Percentiles rank a stretch among this genome's conserved stretches.
Evolutionary conservation across 2,888 invertebrate species (phyloP).

Genomic region (Diachrysia chrysitis): DNA sequence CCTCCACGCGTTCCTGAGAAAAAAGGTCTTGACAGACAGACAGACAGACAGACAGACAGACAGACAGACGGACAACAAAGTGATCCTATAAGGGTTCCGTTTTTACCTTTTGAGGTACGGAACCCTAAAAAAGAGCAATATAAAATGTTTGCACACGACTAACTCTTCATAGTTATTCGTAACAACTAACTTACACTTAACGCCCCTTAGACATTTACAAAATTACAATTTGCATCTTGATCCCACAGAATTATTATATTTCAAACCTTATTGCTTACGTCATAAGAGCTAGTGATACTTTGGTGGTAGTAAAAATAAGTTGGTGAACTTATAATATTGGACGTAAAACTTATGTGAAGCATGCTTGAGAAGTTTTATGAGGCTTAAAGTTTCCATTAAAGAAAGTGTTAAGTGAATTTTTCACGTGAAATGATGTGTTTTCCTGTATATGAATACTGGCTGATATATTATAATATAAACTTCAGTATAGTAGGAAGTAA

Average conservation of each 20-base stretch:
- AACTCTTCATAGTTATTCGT: slow-evolving; percentile 79
- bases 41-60: no score
- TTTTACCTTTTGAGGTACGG: no score
- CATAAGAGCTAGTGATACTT: slow-evolving; percentile 8
- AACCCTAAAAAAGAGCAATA: slow-evolving; percentile 63
- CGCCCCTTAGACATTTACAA: slow-evolving; percentile 67
- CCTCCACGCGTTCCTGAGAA: no score
- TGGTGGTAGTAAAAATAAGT: not conserved
- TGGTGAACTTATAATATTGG: slow-evolving; percentile 74
- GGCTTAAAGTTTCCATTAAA: slow-evolving; percentile 84
- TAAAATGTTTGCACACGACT: slow-evolving; percentile 71
- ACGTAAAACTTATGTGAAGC: slow-evolving; percentile 86
- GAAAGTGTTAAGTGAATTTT: slow-evolving; percentile 80
- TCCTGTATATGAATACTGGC: slow-evolving; percentile 44
- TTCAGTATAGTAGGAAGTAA: not conserved
- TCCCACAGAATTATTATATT: not conserved
- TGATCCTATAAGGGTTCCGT: no score
- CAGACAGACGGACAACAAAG: no score
- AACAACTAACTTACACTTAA: slow-evolving; percentile 77
- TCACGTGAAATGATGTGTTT: slow-evolving; percentile 72
- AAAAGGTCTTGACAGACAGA: no score
- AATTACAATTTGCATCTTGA: slow-evolving; percentile 64
- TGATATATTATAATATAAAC: not conserved
- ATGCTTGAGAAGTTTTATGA: slow-evolving; percentile 86
- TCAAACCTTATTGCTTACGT: accelerated